phyloP scores from a whole-genome alignment of 1,140 invertebrate genomes.

The Zaprionus kolodkinae region DNA sequence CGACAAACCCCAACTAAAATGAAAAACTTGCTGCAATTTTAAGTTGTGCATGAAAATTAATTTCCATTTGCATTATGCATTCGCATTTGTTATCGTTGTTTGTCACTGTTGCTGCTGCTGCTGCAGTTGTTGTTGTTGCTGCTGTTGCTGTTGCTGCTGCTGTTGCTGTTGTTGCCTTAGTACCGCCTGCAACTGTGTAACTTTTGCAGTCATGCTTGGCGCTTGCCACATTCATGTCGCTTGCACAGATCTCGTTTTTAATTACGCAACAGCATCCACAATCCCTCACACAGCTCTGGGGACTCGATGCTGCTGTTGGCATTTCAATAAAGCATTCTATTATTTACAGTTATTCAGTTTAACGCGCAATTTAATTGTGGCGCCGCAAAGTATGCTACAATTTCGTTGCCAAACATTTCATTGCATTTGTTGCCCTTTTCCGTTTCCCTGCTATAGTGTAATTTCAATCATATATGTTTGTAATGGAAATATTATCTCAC shows the following conservation, averaged over 20 bases:
- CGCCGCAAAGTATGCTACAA: slow-evolving; percentile 48
- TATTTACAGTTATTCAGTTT: slow-evolving; percentile 75
- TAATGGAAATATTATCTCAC: slow-evolving; percentile 22
- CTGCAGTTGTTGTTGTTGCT: slow-evolving; percentile 32
- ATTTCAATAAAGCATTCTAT: slow-evolving; percentile 73
- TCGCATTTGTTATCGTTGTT: slow-evolving; percentile 56
- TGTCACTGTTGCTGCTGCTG: slow-evolving; percentile 35
- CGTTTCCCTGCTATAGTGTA: slow-evolving; percentile 1
- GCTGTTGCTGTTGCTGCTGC: not conserved
- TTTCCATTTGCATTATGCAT: slow-evolving; percentile 71
- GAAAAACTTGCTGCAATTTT: slow-evolving; percentile 49
- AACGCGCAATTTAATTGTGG: slow-evolving; percentile 69
- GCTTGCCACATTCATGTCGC: slow-evolving; percentile 47
- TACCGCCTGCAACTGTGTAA: slow-evolving; percentile 35
- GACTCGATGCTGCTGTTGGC: slow-evolving; percentile 39
- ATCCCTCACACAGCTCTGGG: slow-evolving; percentile 16
- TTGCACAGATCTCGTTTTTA: slow-evolving; percentile 67
- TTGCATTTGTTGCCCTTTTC: slow-evolving; percentile 33
- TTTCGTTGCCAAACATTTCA: slow-evolving; percentile 70
- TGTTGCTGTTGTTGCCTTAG: slow-evolving; percentile 27
- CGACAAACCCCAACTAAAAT: slow-evolving; percentile 4
- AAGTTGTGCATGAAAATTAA: slow-evolving; percentile 64
- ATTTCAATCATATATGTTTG: not conserved
- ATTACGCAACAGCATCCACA: slow-evolving; percentile 50
- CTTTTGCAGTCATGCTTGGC: slow-evolving; percentile 48